These are phyloP conservation scores for Hoplias malabaricus DNA, from an alignment of 2,113 vertebrate species.

Conservation along the genomic window DNA sequence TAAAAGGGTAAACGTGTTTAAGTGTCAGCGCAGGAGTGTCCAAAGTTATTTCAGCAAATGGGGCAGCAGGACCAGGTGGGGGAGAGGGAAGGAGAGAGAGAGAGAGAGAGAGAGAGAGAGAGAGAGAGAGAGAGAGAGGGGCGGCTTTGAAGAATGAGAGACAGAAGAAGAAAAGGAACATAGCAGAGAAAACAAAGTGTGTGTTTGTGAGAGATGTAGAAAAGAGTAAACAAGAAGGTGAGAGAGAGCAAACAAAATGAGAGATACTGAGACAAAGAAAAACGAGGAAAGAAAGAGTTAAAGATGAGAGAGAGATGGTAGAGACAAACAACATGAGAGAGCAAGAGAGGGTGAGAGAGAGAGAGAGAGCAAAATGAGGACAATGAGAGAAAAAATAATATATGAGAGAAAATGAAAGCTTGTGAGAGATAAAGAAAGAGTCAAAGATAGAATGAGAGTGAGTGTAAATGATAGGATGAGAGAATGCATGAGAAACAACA, in stretches of 20 bases:
- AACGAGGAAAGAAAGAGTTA: not conserved
- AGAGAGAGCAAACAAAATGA: not conserved
- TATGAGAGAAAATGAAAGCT: not conserved
- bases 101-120: not conserved
- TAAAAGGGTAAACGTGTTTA: slow-evolving; percentile 3
- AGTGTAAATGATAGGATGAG: not conserved
- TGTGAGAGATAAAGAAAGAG: not conserved
- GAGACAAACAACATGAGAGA: not conserved
- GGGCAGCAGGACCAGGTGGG: not conserved
- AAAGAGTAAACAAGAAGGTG: no score
- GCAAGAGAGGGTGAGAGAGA: not conserved
- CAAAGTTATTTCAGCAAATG: slow-evolving; percentile 16
- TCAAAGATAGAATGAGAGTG: not conserved
- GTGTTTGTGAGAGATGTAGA: no score
- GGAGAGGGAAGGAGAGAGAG: not conserved
- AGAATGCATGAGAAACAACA: not conserved
- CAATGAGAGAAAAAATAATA: not conserved
- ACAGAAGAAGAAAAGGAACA: no score
- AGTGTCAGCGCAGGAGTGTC: slow-evolving; percentile 14
- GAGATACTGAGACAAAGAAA: not conserved
- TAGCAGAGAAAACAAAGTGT: no score
- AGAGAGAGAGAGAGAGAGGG: not conserved
- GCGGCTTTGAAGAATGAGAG: no score
- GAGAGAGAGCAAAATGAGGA: not conserved
- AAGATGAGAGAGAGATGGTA: not conserved